Conservation (phyloP, 2,797 vertebrate genomes). For the Eptatretus atami region DNA sequence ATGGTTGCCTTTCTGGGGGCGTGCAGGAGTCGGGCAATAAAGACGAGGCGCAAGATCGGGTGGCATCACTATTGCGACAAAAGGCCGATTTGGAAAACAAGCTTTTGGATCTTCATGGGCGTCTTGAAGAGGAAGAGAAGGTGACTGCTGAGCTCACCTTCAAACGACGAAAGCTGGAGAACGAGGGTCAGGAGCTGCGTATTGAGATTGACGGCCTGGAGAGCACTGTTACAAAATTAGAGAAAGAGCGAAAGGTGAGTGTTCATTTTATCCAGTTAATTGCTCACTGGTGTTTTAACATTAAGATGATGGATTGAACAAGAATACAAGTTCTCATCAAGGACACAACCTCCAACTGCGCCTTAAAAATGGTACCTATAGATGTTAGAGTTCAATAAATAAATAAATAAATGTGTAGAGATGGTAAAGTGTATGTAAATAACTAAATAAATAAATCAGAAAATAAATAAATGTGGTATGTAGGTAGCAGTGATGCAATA, state of each 20-base stretch:
- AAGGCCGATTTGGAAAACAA: background rate
- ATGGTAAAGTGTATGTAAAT: too few relatives aligned
- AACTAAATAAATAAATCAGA: too few relatives aligned
- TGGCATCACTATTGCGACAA: background rate
- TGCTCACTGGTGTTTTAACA: too few relatives aligned
- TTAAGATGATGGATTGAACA: too few relatives aligned
- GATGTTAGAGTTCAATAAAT: too few relatives aligned
- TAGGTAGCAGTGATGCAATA: too few relatives aligned
- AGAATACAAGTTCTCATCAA: too few relatives aligned
- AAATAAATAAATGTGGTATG: too few relatives aligned
- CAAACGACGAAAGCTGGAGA: background rate
- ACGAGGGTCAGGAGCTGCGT: constrained; percentile 4
- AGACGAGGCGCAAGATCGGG: background rate
- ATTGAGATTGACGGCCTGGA: background rate
- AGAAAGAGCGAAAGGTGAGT: constrained; percentile 3
- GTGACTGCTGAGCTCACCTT: constrained; percentile 2
- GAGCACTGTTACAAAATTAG: background rate
- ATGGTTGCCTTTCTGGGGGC: background rate
- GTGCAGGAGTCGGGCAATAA: constrained; percentile 1
- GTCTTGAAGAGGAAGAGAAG: background rate
- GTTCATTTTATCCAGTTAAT: too few relatives aligned
- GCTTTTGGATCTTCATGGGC: background rate
- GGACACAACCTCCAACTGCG: too few relatives aligned
- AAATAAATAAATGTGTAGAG: too few relatives aligned
- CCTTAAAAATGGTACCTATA: too few relatives aligned